Base-by-base conservation (phyloP, 2,797 vertebrate genomes). In the Steatocranus sp. region DNA sequence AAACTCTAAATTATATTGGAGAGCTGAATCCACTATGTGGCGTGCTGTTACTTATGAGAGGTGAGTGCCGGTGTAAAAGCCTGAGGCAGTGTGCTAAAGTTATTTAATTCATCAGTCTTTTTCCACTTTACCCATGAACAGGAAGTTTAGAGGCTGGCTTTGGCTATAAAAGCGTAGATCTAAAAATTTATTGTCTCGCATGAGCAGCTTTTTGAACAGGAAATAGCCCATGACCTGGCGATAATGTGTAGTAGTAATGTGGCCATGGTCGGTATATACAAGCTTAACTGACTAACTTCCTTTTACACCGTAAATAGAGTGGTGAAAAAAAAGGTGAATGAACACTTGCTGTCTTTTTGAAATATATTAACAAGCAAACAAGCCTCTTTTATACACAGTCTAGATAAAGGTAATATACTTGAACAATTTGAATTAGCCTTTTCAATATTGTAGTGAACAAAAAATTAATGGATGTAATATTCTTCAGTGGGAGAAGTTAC, bases 11-110 rank as follows among this genome's bases (percentile, higher is more conserved):
- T 81, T 77, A 56, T 75, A 76, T 25, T 68, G 63, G 68, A 56
- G 77, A 34, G 34, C 83, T 88, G 43, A 48, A 76, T 77, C 34
- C 11, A 50, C 66, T 81, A 82, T 53, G 30, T 32, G 25, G 79
- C 51, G 15, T 80, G 74, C 86, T 75, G 66, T 54, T 88, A 54
- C 61, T 73, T 48, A 87, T 79, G 61, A 2, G 11, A 85, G 85
- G 84, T 79, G 80, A 88, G 87, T 89, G 75, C 75, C 15, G 8
- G 38, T 11, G 63, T 87, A 38, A 80, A 86, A 87, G 87, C 89
- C 89, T 9, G 1, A 23, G 88, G 91, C 90, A 85, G 88, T 82
- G 88, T 80, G 85, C 89, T 90, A 85, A 91, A 92, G 87, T 82
- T 85, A 88, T 48, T 73, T 86, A 83, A 76, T 86, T 80, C 88